Evolutionary conservation across 1,140 invertebrate genomes (phyloP), one percentile per base, ranked within the genome.

Genomic region (Sitodiplosis mosellana): DNA sequence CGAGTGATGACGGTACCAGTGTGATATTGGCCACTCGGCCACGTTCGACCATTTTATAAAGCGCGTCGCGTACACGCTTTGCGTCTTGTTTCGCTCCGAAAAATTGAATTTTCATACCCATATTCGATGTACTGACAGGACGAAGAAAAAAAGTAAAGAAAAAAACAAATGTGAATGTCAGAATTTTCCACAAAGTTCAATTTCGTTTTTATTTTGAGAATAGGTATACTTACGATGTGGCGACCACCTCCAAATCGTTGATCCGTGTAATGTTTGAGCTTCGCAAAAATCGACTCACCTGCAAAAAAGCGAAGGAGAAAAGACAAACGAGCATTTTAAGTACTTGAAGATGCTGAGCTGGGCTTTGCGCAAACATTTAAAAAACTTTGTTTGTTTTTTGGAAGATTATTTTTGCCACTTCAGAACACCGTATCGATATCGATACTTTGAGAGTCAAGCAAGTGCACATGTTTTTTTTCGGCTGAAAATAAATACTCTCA

Each of bases 211-310:
- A n/a, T n/a, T n/a, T n/a, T 40, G n/a, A 15, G 14, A 4, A 12
- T 40, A 40, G 34, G 10, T 36, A 36, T 64, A 69, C 70, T 71
- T 66, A 77, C 75, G 74, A 76, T 54, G 80, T 70, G 54, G 74
- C 78, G 51, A 78, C 65, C 49, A 82, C 66, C 69, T 78, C 74
- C 46, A 81, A 65, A 55, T 78, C 77, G 55, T 76, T 77, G 52
- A 77, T 70, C 49, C 73, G 71, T 2, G 74, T 74, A 18, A 81
- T 73, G 56, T 79, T 78, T n/a, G 74, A 74, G 49, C 70, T 70
- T 56, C 66, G 71, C 51, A 81, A 63, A 51, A 78, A 77, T 46
- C 70, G 73, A 5, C 72, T 67, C 33, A 82, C 69, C 79, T 82
- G 68, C 48, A 71, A 74, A 52, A 36, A 52, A 56, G 55, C 51